phyloP scores from a whole-genome alignment of 2,888 invertebrate species.

The Tenthredo scrophulariae region DNA sequence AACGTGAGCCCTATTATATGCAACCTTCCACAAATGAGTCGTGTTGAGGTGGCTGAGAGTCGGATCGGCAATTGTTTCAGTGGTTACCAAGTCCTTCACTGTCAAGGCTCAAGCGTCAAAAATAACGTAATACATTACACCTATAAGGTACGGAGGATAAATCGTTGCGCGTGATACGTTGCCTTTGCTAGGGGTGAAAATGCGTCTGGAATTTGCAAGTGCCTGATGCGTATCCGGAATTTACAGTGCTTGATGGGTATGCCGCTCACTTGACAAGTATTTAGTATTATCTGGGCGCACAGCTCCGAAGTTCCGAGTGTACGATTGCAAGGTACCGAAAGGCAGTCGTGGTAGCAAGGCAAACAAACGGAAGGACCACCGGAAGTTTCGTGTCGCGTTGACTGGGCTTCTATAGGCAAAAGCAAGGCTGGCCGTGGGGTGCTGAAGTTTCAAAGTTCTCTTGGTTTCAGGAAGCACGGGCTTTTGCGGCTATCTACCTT shows the following conservation, averaged over 20 bases:
- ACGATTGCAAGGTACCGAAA: conserved; percentile 14
- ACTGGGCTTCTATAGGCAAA: background rate
- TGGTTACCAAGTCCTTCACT: no score
- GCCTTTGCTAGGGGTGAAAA: background rate
- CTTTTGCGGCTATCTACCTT: conserved; percentile 12
- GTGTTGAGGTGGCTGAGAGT: no score
- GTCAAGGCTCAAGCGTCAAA: no score
- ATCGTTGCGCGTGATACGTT: background rate
- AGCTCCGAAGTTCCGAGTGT: background rate
- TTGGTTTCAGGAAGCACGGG: conserved; percentile 17
- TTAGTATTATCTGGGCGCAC: background rate
- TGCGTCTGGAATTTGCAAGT: background rate
- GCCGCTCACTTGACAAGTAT: conserved; percentile 26
- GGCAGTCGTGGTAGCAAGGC: background rate
- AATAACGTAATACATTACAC: no score
- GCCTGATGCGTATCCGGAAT: background rate
- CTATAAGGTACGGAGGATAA: background rate
- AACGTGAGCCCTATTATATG: no score
- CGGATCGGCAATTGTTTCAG: no score
- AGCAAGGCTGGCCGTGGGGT: background rate
- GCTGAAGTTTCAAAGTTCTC: conserved; percentile 28
- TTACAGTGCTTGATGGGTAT: background rate
- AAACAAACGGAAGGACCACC: conserved; percentile 23
- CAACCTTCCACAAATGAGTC: no score
- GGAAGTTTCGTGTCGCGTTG: conserved; percentile 17